Evolutionary conservation across 2,888 invertebrate species (phyloP).

Genomic region (Syritta pipiens): DNA sequence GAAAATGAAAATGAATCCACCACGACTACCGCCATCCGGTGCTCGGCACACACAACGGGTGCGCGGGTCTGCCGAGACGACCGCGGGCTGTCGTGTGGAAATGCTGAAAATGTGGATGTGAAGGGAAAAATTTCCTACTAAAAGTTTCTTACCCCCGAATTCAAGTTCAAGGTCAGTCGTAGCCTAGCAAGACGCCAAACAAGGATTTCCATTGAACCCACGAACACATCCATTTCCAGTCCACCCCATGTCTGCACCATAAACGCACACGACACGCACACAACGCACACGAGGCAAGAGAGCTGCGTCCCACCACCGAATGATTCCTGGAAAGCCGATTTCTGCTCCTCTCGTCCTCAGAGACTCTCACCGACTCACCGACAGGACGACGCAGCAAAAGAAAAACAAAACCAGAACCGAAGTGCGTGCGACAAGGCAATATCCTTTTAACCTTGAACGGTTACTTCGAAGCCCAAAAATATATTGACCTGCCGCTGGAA

Average conservation of each 20-base stretch:
- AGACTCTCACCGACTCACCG: background rate
- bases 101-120: background rate
- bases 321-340: slow-evolving; percentile 38
- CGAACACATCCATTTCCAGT: slow-evolving; percentile 17
- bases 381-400: background rate
- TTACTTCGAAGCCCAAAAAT: slow-evolving; percentile 77
- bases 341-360: background rate
- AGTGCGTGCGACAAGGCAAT: slow-evolving; percentile 74
- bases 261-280: slow-evolving; percentile 26
- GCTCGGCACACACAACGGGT: background rate
- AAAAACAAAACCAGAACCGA: background rate
- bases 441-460: slow-evolving; percentile 79
- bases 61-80: slow-evolving; percentile 26
- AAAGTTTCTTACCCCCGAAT: slow-evolving; percentile 62
- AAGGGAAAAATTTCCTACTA: slow-evolving; percentile 54
- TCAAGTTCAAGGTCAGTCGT: slow-evolving; percentile 68
- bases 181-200: slow-evolving; percentile 46
- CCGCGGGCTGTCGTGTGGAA: background rate
- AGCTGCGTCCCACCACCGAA: background rate
- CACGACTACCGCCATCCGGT: slow-evolving; percentile 36
- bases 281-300: slow-evolving; percentile 13
- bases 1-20: slow-evolving; percentile 18
- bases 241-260: background rate
- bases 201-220: slow-evolving; percentile 65
- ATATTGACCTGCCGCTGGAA: slow-evolving; percentile 76